A percentile compares a stretch with the other conserved stretches of the same genome.
phyloP scores from a whole-genome alignment of 2,888 invertebrate genomes.

The Patella depressa region DNA sequence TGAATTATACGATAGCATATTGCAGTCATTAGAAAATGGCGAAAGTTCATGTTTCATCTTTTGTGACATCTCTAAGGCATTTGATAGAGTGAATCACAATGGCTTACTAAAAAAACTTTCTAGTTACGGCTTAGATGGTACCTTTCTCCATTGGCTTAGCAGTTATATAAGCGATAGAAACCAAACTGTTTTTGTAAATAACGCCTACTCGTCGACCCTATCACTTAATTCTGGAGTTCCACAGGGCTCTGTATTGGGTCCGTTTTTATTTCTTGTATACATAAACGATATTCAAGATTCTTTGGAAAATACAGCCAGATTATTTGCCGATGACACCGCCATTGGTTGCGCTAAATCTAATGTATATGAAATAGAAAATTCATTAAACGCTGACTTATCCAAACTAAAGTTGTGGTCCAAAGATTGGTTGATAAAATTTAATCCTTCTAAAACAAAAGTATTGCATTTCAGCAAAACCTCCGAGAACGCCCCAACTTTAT shows the following conservation, averaged over 20 bases:
- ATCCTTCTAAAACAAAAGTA: constrained; percentile 21
- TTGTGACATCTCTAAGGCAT: neutral
- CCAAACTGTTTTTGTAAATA: neutral
- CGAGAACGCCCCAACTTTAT: neutral
- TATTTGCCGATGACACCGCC: constrained; percentile 24
- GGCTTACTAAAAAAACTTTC: neutral
- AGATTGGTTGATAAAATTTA: constrained; percentile 25
- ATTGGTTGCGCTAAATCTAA: neutral
- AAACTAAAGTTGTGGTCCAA: neutral
- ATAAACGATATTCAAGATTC: constrained; percentile 22
- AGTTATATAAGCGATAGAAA: neutral
- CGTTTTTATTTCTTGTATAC: constrained; percentile 27
- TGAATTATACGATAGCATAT: neutral
- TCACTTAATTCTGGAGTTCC: constrained; percentile 13
- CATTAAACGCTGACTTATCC: constrained; percentile 18
- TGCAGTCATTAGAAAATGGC: neutral
- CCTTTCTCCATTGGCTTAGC: neutral
- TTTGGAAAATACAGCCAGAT: constrained; percentile 8
- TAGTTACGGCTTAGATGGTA: neutral
- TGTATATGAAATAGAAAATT: constrained; percentile 16
- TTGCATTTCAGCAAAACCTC: neutral
- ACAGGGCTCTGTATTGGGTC: constrained; percentile 28
- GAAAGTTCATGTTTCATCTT: neutral
- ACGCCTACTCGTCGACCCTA: neutral
- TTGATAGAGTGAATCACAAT: neutral